phyloP scores from a whole-genome alignment of 2,797 vertebrate genomes.

The Crenuchus spilurus region DNA sequence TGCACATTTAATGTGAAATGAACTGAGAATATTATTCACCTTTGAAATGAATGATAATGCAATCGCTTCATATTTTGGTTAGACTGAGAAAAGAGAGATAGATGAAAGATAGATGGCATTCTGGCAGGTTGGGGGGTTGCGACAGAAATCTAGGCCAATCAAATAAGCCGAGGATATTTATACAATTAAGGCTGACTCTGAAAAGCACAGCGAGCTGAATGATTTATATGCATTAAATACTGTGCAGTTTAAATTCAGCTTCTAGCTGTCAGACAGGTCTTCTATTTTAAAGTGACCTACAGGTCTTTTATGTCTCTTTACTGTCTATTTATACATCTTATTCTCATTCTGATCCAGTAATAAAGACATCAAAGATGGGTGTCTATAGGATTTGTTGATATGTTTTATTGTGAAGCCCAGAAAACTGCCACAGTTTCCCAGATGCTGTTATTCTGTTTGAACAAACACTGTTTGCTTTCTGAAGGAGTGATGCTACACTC shows the following conservation, averaged over 20 bases:
- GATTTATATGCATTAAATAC: background rate
- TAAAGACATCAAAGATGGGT: background rate
- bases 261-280: background rate
- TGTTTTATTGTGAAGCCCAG: background rate
- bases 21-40: constrained; percentile 16
- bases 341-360: background rate
- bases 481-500: background rate
- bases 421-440: background rate
- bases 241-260: constrained; percentile 10
- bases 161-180: constrained; percentile 2
- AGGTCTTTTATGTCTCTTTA: background rate
- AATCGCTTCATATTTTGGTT: constrained; percentile 9
- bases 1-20: constrained; percentile 11
- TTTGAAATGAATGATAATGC: constrained; percentile 9
- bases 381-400: too few species aligned
- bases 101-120: background rate
- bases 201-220: background rate
- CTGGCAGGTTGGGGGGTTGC: background rate
- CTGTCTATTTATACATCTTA: background rate
- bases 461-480: background rate
- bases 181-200: constrained; percentile 14
- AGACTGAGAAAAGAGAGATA: background rate
- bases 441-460: background rate
- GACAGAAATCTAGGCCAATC: background rate
- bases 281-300: background rate